Base-by-base conservation (phyloP, 2,888 invertebrate species). In the Ormyrus labotus region DNA sequence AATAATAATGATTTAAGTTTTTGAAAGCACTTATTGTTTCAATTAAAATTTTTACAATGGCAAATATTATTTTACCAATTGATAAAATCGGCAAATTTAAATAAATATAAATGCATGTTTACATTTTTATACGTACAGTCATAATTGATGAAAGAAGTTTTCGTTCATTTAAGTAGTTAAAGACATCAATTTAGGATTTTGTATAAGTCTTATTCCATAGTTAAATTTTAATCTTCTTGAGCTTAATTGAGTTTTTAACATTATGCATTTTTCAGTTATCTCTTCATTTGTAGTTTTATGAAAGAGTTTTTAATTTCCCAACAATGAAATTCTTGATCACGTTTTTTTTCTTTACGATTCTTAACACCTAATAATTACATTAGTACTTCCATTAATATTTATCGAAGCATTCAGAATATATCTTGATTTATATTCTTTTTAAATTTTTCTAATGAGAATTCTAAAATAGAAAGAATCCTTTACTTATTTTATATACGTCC, bases 301-400 rank as follows among this genome's bases (percentile, higher is more conserved):
- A 53, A n/a, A 13, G 1, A 8, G 5, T 61, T 61, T 68, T 8
- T n/a, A 60, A 74, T 67, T 75, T 10, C 68, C 58, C 64, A 68
- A 53, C 53, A 45, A 68, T 61, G n/a, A 34, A 53, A 53, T 47
- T 47, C 55, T 45, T 67, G 58, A 53, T 68, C 19, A n/a, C 13
- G 53, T 13, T 60, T 65, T 19, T 19, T 19, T 19, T 19, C 13
- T 71, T 53, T 60, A 71, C 6, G n/a, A 65, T 71, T 58, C 71
- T 71, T 78, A 78, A 47, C 13, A 78, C 71, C 65, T 78, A 78
- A 65, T 61, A 75, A 34, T 78, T 74, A 67, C n/a, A 74, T 64
- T 47, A 60, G 9, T 71, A 70, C 45, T 61, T 71, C 53, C 34
- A 61, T 2, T 53, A n/a, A 10, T 68, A 60, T 71, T 71, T 13